Conservation (phyloP, 2,797 vertebrate species). For the Cynopterus sphinx region DNA sequence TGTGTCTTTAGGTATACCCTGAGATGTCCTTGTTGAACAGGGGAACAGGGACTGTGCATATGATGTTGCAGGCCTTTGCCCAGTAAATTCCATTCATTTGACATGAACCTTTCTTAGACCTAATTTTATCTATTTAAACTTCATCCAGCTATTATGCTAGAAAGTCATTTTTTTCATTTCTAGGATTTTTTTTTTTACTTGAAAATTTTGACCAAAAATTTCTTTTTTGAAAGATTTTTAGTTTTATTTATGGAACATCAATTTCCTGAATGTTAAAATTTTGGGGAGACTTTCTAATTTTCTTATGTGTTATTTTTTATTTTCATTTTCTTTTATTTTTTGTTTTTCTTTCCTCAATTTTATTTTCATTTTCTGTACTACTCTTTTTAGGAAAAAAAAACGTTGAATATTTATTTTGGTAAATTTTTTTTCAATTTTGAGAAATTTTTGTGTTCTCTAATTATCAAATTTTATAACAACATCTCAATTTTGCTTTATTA, state of each 20-base stretch:
- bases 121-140: not conserved
- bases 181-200: not conserved
- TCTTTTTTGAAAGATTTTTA: not conserved
- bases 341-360: not conserved
- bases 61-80: not conserved
- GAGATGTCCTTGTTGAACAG: rapidly evolving
- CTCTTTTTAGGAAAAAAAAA: not conserved
- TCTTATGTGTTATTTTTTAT: not conserved
- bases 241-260: not conserved
- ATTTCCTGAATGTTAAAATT: not conserved
- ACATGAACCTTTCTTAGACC: not conserved
- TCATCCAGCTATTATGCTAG: not conserved
- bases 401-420: not conserved
- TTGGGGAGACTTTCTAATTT: not conserved
- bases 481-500: not conserved
- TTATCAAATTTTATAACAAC: not conserved
- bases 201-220: not conserved
- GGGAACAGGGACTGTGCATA: not conserved
- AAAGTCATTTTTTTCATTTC: not conserved
- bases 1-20: not conserved
- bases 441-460: not conserved
- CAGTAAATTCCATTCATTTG: not conserved
- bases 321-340: not conserved
- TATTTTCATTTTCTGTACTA: not conserved
- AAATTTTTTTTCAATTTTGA: not conserved